Conservation (phyloP, 2,888 invertebrate species). For the Diogma glabrata region DNA sequence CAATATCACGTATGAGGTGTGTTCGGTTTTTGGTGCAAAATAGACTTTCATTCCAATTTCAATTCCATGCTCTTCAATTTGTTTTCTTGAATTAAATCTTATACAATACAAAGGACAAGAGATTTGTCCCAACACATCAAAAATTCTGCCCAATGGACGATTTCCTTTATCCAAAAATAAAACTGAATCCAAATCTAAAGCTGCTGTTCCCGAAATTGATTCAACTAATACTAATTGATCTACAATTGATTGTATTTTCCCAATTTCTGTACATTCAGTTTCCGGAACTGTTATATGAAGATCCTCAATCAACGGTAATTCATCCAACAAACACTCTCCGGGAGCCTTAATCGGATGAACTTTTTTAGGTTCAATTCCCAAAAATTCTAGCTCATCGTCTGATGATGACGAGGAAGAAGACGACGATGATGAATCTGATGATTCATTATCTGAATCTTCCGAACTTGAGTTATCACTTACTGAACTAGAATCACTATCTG, state of each 20-base stretch:
- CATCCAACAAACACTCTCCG: conserved; percentile 41
- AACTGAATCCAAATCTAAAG: conserved; percentile 76
- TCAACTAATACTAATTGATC: conserved; percentile 67
- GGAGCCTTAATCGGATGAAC: conserved; percentile 26
- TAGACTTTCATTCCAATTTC: conserved; percentile 60
- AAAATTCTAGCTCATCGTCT: conserved; percentile 23
- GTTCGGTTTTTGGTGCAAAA: conserved; percentile 66
- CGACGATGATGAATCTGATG: conserved; percentile 12
- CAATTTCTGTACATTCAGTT: conserved; percentile 61
- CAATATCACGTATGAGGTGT: conserved; percentile 66
- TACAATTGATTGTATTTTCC: conserved; percentile 57
- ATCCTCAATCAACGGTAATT: conserved; percentile 72
- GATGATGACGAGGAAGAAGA: background rate
- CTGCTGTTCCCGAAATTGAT: conserved; percentile 57
- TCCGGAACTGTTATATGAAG: conserved; percentile 66
- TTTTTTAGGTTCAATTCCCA: conserved; percentile 22
- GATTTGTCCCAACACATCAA: conserved; percentile 87
- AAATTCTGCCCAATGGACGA: conserved; percentile 64
- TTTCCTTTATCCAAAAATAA: conserved; percentile 73
- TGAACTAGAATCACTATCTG: conserved; percentile 8
- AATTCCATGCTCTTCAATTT: conserved; percentile 58
- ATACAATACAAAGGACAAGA: conserved; percentile 77
- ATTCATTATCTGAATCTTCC: background rate
- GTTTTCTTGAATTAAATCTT: conserved; percentile 71
- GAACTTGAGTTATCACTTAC: background rate